Evolutionary conservation across 2,797 vertebrate genomes (phyloP), one percentile per base, ranked within the genome.

Genomic region (Geotrypetes seraphini): DNA sequence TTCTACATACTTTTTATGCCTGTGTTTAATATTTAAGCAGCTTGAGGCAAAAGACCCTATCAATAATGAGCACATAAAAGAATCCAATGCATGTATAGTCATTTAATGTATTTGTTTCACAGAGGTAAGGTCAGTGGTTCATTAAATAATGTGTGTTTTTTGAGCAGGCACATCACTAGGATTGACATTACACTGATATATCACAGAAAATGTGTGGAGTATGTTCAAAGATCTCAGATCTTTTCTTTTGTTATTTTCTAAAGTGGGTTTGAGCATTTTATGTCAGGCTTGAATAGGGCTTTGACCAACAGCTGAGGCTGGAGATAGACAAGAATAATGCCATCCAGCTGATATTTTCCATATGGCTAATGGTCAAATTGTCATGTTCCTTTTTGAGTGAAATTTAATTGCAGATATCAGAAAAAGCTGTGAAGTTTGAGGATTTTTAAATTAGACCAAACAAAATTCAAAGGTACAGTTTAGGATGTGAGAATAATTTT

Each of bases 141-240:
- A 6, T 62, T 62, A 47, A 35, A 32, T 40, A 12, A 24, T 20
- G 7, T 31, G 17, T 52, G 45, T 65, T 35, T 51, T 34, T 43
- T 15, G 37, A 57, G 13, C 61, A 34, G 25, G 33, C 28, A 47
- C 13, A 20, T 38, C 46, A 36, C 47, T 12, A 25, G 39, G 28
- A 57, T 25, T 46, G n/a, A 12, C 45, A 19, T 57, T 64, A 50
- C 44, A 46, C 47, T 50, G 53, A 27, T 33, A 29, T 41, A 63
- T 63, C 47, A 48, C 25, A 60, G 49, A 67, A 68, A 25, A 12
- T 51, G 53, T 33, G 23, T 9, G 50, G 16, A 57, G 20, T 16
- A 6, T 59, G 56, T 73, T 78, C 65, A 73, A 47, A 74, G 67
- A 30, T 50, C 42, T 72, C 37, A 69, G 64, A 69, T 73, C 39